phyloP scores from a whole-genome alignment of 2,888 invertebrate genomes.

The Pegoplata infirma region DNA sequence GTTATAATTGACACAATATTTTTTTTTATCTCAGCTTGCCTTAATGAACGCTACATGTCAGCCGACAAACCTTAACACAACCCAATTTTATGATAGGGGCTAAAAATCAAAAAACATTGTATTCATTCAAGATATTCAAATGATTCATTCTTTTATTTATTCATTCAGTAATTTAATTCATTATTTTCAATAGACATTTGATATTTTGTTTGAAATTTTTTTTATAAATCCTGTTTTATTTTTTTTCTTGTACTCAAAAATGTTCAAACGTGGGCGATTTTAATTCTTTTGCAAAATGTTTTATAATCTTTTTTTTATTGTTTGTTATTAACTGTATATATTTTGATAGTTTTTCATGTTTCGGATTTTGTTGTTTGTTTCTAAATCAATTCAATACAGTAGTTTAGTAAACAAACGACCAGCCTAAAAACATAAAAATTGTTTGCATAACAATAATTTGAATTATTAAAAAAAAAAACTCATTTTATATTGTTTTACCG shows the following conservation, averaged over 20 bases:
- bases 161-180: conserved; percentile 1
- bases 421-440: not conserved
- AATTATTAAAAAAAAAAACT: not conserved
- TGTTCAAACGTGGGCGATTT: conserved; percentile 48
- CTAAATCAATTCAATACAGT: conserved; percentile 33
- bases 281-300: conserved; percentile 35
- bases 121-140: conserved; percentile 9
- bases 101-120: not conserved
- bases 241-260: not conserved
- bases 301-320: conserved; percentile 14
- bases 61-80: too few species aligned
- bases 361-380: not conserved
- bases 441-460: conserved; percentile 35
- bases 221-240: conserved; percentile 37
- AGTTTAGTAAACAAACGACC: conserved; percentile 35
- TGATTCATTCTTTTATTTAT: not conserved
- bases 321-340: not conserved
- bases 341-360: conserved; percentile 1
- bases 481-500: not conserved
- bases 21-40: too few species aligned
- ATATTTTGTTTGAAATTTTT: conserved; percentile 37
- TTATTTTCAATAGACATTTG: conserved; percentile 34
- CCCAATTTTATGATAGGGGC: too few species aligned
- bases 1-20: too few species aligned
- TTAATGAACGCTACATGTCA: too few species aligned